These are phyloP conservation scores for Dufourea novaeangliae DNA, from an alignment of 1,140 invertebrate genomes.

Conservation along the genomic window DNA sequence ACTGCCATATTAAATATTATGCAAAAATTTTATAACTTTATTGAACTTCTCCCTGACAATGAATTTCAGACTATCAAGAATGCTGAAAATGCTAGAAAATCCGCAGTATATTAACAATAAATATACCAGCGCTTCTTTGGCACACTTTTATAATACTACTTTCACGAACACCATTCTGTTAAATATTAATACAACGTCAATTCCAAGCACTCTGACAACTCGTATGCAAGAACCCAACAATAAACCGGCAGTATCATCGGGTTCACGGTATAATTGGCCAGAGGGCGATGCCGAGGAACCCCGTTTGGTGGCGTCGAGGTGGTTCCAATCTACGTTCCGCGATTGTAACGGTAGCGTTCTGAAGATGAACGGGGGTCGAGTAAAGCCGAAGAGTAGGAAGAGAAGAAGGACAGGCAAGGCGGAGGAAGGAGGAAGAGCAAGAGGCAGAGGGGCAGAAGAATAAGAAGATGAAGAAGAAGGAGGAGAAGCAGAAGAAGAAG, in stretches of 20 bases:
- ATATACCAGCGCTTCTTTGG: no score
- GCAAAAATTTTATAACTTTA: no score
- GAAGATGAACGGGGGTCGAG: constrained; percentile 22
- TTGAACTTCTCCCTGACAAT: no score
- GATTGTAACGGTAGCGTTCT: constrained; percentile 60
- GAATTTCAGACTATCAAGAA: no score
- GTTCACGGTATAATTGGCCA: constrained; percentile 21
- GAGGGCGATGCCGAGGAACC: constrained; percentile 14
- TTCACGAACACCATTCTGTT: no score
- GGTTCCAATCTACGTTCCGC: constrained; percentile 28
- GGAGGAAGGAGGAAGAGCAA: constrained; percentile 6
- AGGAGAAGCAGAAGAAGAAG: constrained; percentile 18
- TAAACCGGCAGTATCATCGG: not conserved
- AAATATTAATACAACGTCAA: no score
- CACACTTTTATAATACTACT: no score
- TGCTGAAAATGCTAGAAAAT: no score
- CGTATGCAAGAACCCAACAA: constrained; percentile 1
- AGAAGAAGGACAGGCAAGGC: not conserved
- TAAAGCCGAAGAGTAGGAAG: constrained; percentile 28
- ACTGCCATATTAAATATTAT: no score
- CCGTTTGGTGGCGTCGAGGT: constrained; percentile 28
- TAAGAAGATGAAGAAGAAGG: constrained; percentile 26
- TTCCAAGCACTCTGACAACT: no score
- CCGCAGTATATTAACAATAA: no score
- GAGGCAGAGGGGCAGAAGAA: constrained; percentile 18